Conservation (phyloP, 2,888 invertebrate genomes). For the Drosophila lacicola region DNA sequence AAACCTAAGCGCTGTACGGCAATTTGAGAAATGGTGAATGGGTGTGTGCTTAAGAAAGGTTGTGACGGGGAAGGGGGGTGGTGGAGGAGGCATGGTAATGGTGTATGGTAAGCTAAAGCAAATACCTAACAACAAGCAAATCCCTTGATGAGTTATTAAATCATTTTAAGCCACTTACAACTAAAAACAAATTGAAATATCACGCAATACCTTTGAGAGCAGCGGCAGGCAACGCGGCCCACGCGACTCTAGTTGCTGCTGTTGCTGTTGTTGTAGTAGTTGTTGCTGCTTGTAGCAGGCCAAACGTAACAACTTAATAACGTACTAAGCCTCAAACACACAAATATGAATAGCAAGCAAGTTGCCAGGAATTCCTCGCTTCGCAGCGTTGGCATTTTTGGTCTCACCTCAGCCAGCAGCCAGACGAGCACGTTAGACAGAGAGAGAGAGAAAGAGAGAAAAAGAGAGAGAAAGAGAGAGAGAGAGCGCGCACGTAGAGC, state of each 20-base stretch:
- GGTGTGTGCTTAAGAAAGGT: background rate
- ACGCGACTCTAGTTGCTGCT: constrained; percentile 59
- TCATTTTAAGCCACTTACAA: constrained; percentile 83
- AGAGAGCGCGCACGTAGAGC: background rate
- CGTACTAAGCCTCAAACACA: constrained; percentile 81
- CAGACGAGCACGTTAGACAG: constrained; percentile 13
- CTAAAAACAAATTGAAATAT: constrained; percentile 82
- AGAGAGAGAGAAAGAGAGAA: background rate
- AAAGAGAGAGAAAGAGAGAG: background rate
- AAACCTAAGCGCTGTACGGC: constrained; percentile 26
- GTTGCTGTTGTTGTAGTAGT: constrained; percentile 29
- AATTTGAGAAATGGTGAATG: constrained; percentile 17
- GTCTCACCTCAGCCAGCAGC: constrained; percentile 64
- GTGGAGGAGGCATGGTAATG: constrained; percentile 2
- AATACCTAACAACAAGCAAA: constrained; percentile 78
- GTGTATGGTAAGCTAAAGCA: constrained; percentile 62
- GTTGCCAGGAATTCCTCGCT: constrained; percentile 48
- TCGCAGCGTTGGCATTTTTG: constrained; percentile 67
- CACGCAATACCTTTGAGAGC: constrained; percentile 80
- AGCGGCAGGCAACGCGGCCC: constrained; percentile 42
- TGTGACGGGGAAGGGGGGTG: constrained; percentile 10
- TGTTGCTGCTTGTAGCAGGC: constrained; percentile 70
- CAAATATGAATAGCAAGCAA: constrained; percentile 79
- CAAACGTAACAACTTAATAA: constrained; percentile 81
- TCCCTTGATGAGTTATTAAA: constrained; percentile 83